Percentiles rank a stretch among this genome's conserved stretches.
Conservation (phyloP, 2,888 invertebrate genomes). For the Coleophora deauratella region DNA sequence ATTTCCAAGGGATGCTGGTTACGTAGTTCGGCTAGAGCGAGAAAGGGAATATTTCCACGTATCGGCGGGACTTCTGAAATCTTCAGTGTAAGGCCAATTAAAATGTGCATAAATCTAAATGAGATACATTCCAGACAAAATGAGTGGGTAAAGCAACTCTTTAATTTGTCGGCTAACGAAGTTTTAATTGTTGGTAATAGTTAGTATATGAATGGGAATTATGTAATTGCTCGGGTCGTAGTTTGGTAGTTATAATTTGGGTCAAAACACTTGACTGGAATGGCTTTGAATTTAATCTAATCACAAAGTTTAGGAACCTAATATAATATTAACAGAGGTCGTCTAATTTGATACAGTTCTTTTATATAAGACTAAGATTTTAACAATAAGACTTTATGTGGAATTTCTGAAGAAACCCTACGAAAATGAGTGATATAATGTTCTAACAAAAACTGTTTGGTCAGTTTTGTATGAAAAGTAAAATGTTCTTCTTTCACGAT, state of each 20-base stretch:
- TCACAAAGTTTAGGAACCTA: too few relatives aligned
- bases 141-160: conserved; percentile 44
- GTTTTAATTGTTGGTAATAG: conserved; percentile 15
- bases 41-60: conserved; percentile 52
- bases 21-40: conserved; percentile 40
- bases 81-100: conserved; percentile 68
- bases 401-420: too few relatives aligned
- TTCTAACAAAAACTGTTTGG: too few relatives aligned
- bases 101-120: conserved; percentile 59
- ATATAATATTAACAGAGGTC: too few relatives aligned
- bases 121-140: conserved; percentile 41
- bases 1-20: conserved; percentile 49
- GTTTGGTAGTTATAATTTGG: not conserved
- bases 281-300: not conserved
- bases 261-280: not conserved
- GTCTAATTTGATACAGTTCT: too few relatives aligned
- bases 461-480: too few relatives aligned
- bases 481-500: too few relatives aligned
- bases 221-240: not conserved
- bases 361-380: too few relatives aligned
- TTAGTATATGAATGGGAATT: not conserved
- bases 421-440: too few relatives aligned
- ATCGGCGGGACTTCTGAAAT: conserved; percentile 45
- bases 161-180: conserved; percentile 38
- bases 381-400: too few relatives aligned